Evolutionary conservation across 2,888 invertebrate genomes (phyloP), one percentile per base, ranked within the genome.

Genomic region (Rotaria sp.): DNA sequence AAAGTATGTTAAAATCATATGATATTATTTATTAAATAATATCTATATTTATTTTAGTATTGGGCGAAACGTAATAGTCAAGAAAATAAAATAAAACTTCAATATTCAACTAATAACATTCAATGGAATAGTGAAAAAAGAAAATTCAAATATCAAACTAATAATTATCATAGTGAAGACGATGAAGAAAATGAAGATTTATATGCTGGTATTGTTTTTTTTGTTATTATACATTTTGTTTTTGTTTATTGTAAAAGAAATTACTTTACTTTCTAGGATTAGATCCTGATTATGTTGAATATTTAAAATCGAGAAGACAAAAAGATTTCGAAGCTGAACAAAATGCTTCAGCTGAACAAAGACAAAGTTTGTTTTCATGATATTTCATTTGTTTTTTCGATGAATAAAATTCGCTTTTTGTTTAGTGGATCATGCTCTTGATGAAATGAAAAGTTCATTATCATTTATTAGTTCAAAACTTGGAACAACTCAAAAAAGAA

Each of bases 231-330:
- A 24, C 35, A n/a, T 10, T 35, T 4, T 55, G 4, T 26, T 2
- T 55, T 26, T 18, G 18, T 35, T 35, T 30, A 30, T 18, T 35
- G 35, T 18, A 2, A 35, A 67, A 30, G 8, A 67, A 57, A 24
- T 26, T 57, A 26, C 26, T 10, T 5, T 35, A 35, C 7, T 50
- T 13, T 50, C 15, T 35, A 80, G 80, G 80, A n/a, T 74, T 86
- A 84, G 86, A 86, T 45, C 86, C 86, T 18, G 86, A 86, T 18
- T 86, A 86, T 86, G 84, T 86, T 24, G 84, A 84, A 26, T 84
- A 86, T 84, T 45, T 86, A 21, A 84, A 84, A 84, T 13, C 48
- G 21, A 35, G 67, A 30, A 30, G 67, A 50, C 24, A 84, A 24
- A 84, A 59, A 52, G 84, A 86, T 52, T 18, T 67, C 4, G 45